These are phyloP conservation scores for Rattus rattus DNA, from an alignment of 2,113 vertebrate genomes.

Conservation along the genomic window DNA sequence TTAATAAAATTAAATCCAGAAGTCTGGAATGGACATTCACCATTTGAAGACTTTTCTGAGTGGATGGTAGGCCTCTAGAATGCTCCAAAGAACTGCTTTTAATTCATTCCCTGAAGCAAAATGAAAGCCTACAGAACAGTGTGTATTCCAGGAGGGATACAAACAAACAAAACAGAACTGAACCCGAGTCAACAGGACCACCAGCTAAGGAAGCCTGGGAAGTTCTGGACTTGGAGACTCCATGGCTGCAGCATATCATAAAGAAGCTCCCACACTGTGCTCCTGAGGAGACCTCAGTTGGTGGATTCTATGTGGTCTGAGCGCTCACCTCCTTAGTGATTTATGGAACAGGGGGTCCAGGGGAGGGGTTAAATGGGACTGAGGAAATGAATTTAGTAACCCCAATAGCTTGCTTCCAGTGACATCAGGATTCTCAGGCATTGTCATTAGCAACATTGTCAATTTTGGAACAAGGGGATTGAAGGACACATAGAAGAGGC, in stretches of 20 bases:
- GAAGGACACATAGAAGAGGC: background rate
- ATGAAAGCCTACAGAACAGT: background rate
- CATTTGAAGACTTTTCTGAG: slow-evolving; percentile 26
- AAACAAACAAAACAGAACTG: background rate
- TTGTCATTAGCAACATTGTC: background rate
- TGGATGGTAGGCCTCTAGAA: background rate
- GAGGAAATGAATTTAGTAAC: background rate
- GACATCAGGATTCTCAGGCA: background rate
- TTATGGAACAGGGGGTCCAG: background rate
- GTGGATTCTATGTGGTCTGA: background rate
- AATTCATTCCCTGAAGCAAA: slow-evolving; percentile 28
- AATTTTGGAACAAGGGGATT: background rate
- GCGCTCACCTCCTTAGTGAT: background rate
- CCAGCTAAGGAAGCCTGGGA: background rate
- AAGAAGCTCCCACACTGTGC: background rate
- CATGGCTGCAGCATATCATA: background rate
- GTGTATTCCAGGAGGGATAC: background rate
- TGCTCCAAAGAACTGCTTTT: slow-evolving; percentile 55
- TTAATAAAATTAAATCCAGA: slow-evolving; percentile 9
- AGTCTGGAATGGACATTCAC: background rate
- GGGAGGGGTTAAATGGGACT: background rate
- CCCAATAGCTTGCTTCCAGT: background rate
- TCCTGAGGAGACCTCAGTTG: background rate
- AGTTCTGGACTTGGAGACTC: background rate
- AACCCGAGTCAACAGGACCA: background rate